These are phyloP conservation scores for Rhegmatorhina hoffmannsi DNA, from an alignment of 2,113 vertebrate species.

Conservation along the genomic window DNA sequence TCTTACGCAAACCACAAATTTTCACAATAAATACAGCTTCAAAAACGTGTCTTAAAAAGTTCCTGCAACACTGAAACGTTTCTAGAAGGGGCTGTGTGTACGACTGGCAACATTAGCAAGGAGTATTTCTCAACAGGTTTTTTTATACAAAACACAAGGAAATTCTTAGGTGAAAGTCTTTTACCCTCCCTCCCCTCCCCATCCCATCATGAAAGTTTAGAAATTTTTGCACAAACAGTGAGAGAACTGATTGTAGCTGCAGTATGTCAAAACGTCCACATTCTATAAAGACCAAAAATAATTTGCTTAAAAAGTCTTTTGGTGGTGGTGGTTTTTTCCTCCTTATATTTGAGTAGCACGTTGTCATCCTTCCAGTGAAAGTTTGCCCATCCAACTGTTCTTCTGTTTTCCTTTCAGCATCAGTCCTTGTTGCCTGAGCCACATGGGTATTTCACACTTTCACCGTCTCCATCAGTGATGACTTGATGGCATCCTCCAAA, in stretches of 20 bases:
- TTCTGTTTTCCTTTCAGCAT: rapidly evolving
- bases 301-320: slow-evolving; percentile 40
- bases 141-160: slow-evolving; percentile 64
- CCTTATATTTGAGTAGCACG: background rate
- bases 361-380: background rate
- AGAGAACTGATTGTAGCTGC: slow-evolving; percentile 70
- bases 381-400: background rate
- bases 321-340: background rate
- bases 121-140: slow-evolving; percentile 50
- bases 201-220: slow-evolving; percentile 18
- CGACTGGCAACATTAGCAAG: slow-evolving; percentile 39
- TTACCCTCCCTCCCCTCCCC: slow-evolving; percentile 13
- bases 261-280: slow-evolving; percentile 49
- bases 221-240: slow-evolving; percentile 64
- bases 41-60: slow-evolving; percentile 61
- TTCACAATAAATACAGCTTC: slow-evolving; percentile 72
- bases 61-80: slow-evolving; percentile 41
- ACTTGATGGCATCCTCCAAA: slow-evolving; percentile 90
- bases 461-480: slow-evolving; percentile 88
- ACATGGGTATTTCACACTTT: slow-evolving; percentile 75
- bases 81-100: slow-evolving; percentile 58
- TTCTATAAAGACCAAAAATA: slow-evolving; percentile 65
- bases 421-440: background rate
- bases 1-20: slow-evolving; percentile 41
- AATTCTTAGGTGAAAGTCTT: slow-evolving; percentile 43